Conservation (phyloP, 2,113 vertebrate species). For the Pseudopipra pipra region DNA sequence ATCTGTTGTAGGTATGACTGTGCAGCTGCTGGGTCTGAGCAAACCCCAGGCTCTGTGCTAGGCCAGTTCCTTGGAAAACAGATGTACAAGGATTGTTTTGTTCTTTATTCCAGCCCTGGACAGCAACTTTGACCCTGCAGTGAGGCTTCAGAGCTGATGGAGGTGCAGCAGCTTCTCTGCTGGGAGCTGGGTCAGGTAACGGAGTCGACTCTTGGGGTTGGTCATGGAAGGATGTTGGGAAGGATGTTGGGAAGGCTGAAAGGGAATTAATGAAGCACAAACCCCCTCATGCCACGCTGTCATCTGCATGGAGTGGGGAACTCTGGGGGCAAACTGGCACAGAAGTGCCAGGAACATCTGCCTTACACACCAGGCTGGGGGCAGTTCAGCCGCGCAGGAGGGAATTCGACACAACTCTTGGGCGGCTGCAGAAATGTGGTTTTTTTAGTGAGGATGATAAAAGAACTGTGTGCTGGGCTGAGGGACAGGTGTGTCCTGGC, state of each 20-base stretch:
- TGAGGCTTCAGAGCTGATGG: rapidly evolving
- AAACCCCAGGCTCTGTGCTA: rapidly evolving
- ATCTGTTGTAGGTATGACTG: rapidly evolving
- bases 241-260: rapidly evolving
- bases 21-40: not conserved
- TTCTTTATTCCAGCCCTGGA: not conserved
- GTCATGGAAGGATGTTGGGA: rapidly evolving
- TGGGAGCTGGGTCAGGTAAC: rapidly evolving
- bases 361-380: not conserved
- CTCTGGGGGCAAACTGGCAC: not conserved
- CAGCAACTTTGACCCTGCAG: not conserved
- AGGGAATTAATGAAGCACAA: not conserved
- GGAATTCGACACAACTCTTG: not conserved
- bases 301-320: not conserved
- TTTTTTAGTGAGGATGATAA: not conserved
- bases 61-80: not conserved
- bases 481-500: rapidly evolving
- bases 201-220: rapidly evolving
- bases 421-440: not conserved
- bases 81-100: rapidly evolving
- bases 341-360: not conserved
- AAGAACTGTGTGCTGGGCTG: rapidly evolving
- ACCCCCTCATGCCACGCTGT: rapidly evolving
- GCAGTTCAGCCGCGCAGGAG: not conserved
- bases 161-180: not conserved